Base-by-base conservation (phyloP, 2,888 invertebrate species). In the Aphelenchoides bicaudatus region DNA sequence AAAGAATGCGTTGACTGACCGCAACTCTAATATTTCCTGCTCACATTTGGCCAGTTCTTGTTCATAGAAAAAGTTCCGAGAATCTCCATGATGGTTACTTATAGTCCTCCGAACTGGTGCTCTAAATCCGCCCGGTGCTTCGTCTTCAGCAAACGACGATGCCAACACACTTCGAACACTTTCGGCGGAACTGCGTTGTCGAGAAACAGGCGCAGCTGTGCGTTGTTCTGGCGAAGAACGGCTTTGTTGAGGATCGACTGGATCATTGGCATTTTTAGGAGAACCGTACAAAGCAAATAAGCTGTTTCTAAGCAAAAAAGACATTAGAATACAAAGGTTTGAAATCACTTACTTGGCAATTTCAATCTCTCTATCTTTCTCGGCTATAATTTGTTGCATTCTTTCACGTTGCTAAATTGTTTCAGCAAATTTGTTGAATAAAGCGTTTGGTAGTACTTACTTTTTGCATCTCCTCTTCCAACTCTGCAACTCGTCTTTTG, bases 21-120 rank as follows among this genome's bases (percentile, higher is more conserved):
- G 71, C 49, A 82, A 65, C 28, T 74, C 66, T 21, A 74, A 70
- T 5, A 83, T 73, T 65, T 83, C 83, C 43, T 76, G 73, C 55
- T 91, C 90, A 28, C 89, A 88, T 72, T 91, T 90, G 16, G 87
- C 86, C 31, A 91, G 80, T 25, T 91, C 80, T 1, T 74, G 68
- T 46, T 73, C 73, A 49, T 73, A 73, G 56, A 64, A 73, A 16
- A 73, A 63, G 48, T 73, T 70, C 10, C 63, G 53, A 2, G 63
- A 59, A n/a, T 72, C 71, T 16, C 56, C 56, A 27, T 57, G 57
- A 16, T 56, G 58, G 37, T 29, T 56, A 27, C 58, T 56, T 6
- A 49, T 50, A 6, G 56, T 57, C 10, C 56, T 28, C 27, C 57
- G 55, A 5, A 51, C 51, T 16, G 51, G 51, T 16, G 31, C 19